Evolutionary conservation across 2,888 invertebrate species (phyloP), one percentile per base, ranked within the genome.

Genomic region (Meta bourneti): DNA sequence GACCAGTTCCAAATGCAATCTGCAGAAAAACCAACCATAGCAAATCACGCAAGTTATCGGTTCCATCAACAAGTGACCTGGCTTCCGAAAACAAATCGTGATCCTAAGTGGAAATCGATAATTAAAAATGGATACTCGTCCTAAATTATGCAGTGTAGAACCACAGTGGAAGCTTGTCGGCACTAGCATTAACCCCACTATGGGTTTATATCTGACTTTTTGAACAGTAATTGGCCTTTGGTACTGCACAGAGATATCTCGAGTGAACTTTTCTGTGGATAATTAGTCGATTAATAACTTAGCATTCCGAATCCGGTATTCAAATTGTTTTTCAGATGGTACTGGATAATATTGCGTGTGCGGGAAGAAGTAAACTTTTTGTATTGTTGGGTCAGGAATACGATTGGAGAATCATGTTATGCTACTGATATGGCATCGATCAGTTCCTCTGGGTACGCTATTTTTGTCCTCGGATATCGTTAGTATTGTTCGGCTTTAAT

Each of bases 211-310:
- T 13, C 34, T 16, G 69, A 79, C 48, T 20, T 79, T 61, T 34
- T 19, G 82, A 16, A 71, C 71, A 71, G 11, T 52, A 54, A 51
- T 54, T 54, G 70, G 16, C 48, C 34, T 54, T 83, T 74, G 19
- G 54, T 80, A 19, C 52, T 11, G 34, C 54, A 13, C 13, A 49
- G 16, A 52, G n/a, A 70, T 49, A 71, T 54, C 13, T 2, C 9
- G 48, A n/a, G 70, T 69, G 70, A 82, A 11, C 34, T 20, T 48
- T 79, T 69, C 20, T 16, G 54, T 8, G 69, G 61, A 20, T 90
- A 84, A 90, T 90, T 90, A 90, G 79, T 16, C 9, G 72, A 84
- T 90, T 90, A 84, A 90, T 90, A 84, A 84, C 20, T 84, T 61
- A 88, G 34, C 74, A 81, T 19, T 20, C 49, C 74, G 20, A n/a